phyloP scores from a whole-genome alignment of 1,140 invertebrate species.

The Dendroctonus valens region DNA sequence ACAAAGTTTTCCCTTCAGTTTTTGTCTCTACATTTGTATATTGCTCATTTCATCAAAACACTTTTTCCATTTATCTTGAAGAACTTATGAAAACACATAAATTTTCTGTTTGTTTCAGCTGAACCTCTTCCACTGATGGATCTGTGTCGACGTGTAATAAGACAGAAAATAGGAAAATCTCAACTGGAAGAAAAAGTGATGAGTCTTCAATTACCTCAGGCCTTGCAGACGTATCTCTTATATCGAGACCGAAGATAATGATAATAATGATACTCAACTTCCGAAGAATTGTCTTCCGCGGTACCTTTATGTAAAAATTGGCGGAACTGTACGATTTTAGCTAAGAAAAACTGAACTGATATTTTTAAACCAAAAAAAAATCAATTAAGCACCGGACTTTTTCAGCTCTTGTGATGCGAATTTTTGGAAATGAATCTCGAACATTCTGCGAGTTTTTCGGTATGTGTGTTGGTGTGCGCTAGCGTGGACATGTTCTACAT shows the following conservation, averaged over 20 bases:
- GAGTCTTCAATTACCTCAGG: slow-evolving; percentile 85
- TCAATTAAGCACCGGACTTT: slow-evolving; percentile 1
- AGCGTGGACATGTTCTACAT: slow-evolving; percentile 4
- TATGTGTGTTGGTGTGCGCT: neutral
- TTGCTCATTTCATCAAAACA: too few species aligned
- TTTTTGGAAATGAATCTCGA: slow-evolving; percentile 21
- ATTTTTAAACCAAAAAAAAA: slow-evolving; percentile 31
- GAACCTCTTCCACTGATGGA: slow-evolving; percentile 96
- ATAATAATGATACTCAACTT: slow-evolving; percentile 43
- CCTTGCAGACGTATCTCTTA: slow-evolving; percentile 92
- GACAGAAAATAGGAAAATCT: slow-evolving; percentile 86
- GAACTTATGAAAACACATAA: neutral
- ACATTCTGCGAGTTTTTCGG: slow-evolving; percentile 5
- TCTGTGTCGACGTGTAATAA: slow-evolving; percentile 90
- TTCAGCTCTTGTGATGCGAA: slow-evolving; percentile 26
- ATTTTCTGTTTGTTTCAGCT: slow-evolving; percentile 62
- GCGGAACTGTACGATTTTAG: slow-evolving; percentile 30
- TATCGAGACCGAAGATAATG: slow-evolving; percentile 70
- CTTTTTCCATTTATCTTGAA: neutral
- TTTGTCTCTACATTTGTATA: too few species aligned
- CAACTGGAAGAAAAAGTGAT: slow-evolving; percentile 83
- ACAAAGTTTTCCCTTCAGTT: too few species aligned
- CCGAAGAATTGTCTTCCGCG: slow-evolving; percentile 26
- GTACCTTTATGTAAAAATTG: slow-evolving; percentile 17
- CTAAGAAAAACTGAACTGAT: slow-evolving; percentile 29